Evolutionary conservation across 1,140 invertebrate genomes (phyloP).

Genomic region (Zaprionus ghesquierei): DNA sequence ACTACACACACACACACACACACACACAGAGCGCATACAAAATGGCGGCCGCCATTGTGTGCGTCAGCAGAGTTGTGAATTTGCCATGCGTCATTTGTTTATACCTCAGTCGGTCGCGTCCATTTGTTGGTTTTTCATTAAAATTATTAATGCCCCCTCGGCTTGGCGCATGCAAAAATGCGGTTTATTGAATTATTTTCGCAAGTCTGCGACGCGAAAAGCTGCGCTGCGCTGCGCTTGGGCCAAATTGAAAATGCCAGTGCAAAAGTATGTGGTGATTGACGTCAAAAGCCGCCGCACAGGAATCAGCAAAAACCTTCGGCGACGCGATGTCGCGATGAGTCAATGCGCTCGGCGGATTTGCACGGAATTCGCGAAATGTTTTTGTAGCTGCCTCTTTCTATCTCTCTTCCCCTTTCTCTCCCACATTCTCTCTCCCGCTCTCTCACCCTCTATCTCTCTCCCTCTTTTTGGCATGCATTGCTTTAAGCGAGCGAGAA

Average conservation of each 20-base stretch:
- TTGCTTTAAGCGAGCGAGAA: not conserved
- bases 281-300: not conserved
- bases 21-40: slow-evolving; percentile 13
- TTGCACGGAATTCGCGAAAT: not conserved
- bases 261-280: slow-evolving; percentile 26
- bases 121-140: slow-evolving; percentile 39
- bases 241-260: slow-evolving; percentile 1
- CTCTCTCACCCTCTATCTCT: not conserved
- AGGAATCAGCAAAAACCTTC: not conserved
- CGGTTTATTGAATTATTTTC: slow-evolving; percentile 53
- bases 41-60: slow-evolving; percentile 41
- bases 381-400: not conserved
- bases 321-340: not conserved
- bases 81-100: slow-evolving; percentile 34
- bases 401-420: too few species aligned
- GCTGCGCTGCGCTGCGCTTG: not conserved
- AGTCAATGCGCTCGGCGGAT: not conserved
- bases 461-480: not conserved
- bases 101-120: not conserved
- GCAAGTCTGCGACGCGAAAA: not conserved
- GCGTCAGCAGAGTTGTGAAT: slow-evolving; percentile 37
- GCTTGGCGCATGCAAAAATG: slow-evolving; percentile 26
- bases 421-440: too few species aligned
- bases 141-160: slow-evolving; percentile 20
- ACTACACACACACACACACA: too few species aligned